Conservation (phyloP, 2,888 invertebrate genomes). For the Zygogramma bicolorata region DNA sequence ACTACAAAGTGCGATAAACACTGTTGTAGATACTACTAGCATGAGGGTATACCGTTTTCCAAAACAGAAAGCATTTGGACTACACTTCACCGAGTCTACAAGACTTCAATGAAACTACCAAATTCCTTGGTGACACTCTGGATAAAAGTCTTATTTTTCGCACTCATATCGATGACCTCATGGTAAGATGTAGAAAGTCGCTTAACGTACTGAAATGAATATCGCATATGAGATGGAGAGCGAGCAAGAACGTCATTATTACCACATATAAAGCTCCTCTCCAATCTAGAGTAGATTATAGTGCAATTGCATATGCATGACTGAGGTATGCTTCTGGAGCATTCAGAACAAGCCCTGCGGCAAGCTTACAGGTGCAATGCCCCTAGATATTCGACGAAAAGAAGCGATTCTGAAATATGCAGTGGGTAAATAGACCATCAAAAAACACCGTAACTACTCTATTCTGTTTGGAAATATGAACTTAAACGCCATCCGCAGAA, state of each 20-base stretch:
- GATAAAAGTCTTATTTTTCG: neutral
- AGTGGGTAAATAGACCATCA: neutral
- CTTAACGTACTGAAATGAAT: slow-evolving; percentile 16
- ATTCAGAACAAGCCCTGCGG: neutral
- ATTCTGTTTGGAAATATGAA: neutral
- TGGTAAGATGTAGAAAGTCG: neutral
- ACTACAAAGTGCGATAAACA: slow-evolving; percentile 8
- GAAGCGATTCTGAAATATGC: neutral
- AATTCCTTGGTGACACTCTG: no score
- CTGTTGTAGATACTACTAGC: neutral
- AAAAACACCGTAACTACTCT: neutral
- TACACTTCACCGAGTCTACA: neutral
- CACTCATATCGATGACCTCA: neutral
- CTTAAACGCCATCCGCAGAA: neutral
- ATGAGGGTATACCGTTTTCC: neutral
- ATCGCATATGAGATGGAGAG: slow-evolving; percentile 14
- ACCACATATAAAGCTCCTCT: no score
- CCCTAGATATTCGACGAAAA: neutral
- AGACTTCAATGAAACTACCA: no score
- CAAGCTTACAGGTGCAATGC: neutral
- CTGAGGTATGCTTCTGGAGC: neutral
- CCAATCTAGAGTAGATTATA: no score
- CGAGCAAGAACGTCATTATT: neutral
- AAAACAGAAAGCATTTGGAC: neutral
- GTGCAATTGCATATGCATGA: no score